A percentile compares a stretch with the other conserved stretches of the same genome.
Conservation (phyloP, 2,113 vertebrate genomes). For the Cranoglanis bouderius region DNA sequence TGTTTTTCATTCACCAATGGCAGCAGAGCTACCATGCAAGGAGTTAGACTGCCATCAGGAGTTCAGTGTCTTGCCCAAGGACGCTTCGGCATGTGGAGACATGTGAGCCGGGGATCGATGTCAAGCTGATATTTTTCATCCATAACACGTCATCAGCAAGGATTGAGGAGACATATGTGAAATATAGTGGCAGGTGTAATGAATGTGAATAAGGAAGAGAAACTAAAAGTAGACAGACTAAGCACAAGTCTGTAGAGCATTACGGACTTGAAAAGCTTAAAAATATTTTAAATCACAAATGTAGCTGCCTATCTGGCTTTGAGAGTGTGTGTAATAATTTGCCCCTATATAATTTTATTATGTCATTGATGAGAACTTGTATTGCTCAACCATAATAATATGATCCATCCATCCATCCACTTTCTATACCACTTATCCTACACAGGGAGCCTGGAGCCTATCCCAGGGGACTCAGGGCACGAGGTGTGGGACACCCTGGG, state of each 20-base stretch:
- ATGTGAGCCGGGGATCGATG: no score
- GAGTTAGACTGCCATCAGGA: no score
- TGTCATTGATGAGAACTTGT: neutral
- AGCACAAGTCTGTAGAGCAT: neutral
- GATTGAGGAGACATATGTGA: neutral
- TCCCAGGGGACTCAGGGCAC: no score
- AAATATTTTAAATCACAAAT: neutral
- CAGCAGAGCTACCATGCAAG: no score
- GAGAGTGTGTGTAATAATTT: neutral
- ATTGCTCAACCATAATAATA: neutral
- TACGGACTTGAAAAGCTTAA: neutral
- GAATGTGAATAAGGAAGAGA: neutral
- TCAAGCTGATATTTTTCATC: neutral
- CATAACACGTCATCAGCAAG: neutral
- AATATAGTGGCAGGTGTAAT: neutral
- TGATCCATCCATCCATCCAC: no score
- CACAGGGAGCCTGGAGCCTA: no score
- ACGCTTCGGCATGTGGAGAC: no score
- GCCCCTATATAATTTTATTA: neutral
- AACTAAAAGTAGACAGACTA: no score
- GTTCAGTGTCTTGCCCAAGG: no score
- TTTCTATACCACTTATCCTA: no score
- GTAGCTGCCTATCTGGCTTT: neutral
- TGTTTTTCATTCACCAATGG: no score
- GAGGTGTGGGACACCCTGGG: no score